phyloP scores from a whole-genome alignment of 2,888 invertebrate species.

The Lasius platythorax region DNA sequence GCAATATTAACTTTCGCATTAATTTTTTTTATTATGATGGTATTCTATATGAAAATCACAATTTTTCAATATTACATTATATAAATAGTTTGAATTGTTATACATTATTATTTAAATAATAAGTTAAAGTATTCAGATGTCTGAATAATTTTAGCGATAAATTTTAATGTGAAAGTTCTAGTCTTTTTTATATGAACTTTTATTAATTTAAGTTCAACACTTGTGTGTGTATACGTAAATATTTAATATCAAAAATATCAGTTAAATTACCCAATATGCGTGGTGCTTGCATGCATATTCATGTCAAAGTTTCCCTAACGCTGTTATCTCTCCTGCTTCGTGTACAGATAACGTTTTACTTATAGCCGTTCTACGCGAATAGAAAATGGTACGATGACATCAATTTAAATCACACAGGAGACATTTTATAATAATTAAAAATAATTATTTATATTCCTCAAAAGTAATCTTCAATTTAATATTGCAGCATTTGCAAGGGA shows the following conservation, averaged over 20 bases:
- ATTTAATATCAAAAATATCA: neutral
- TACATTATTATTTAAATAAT: neutral
- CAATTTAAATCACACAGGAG: neutral
- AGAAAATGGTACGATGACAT: neutral
- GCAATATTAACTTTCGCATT: neutral
- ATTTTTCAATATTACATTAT: neutral
- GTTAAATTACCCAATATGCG: neutral
- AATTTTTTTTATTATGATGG: neutral
- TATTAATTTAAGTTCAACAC: neutral
- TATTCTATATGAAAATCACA: neutral
- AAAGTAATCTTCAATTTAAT: neutral
- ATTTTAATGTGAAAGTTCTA: neutral
- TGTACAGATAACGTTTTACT: neutral
- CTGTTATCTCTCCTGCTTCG: constrained; percentile 10
- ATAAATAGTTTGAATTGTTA: neutral
- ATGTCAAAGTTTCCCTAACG: neutral
- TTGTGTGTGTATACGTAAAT: neutral
- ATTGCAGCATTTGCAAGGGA: neutral
- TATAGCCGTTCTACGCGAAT: neutral
- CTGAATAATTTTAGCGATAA: neutral
- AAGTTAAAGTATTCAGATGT: neutral
- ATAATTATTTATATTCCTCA: neutral
- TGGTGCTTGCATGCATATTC: neutral
- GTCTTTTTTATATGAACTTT: neutral
- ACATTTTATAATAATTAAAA: neutral